These are phyloP conservation scores for Porites lobata DNA, from an alignment of 92 coral and sea anemone genomes.

Conservation along the genomic window DNA sequence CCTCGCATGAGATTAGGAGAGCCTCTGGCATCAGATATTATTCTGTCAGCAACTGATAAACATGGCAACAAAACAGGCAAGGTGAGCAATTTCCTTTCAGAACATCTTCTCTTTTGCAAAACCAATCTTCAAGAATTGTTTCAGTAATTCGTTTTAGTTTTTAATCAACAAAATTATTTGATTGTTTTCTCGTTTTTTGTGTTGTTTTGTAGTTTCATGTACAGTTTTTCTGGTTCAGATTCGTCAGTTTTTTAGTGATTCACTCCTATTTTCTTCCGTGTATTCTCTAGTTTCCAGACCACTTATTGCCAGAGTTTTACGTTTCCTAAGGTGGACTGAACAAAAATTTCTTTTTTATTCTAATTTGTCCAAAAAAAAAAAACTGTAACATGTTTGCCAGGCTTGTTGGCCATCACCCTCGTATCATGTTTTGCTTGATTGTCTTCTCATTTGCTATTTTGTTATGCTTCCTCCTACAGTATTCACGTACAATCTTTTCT, in stretches of 20 bases:
- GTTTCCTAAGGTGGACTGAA: not conserved
- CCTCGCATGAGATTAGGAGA: conserved; percentile 85
- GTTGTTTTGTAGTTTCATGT: not conserved
- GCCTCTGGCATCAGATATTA: conserved; percentile 72
- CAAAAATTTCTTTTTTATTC: no score
- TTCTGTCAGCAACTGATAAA: conserved; percentile 78
- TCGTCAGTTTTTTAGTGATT: not conserved
- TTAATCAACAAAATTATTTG: not conserved
- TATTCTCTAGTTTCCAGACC: conserved; percentile 3
- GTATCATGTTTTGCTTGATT: no score
- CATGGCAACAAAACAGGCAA: conserved; percentile 91
- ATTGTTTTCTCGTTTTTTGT: not conserved
- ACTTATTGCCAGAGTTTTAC: conserved; percentile 14
- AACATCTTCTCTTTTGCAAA: no score
- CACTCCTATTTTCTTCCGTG: not conserved
- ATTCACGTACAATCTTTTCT: no score
- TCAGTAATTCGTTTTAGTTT: no score
- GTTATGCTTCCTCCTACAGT: no score
- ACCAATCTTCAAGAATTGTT: no score
- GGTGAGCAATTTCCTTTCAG: conserved; percentile 41
- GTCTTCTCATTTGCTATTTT: no score
- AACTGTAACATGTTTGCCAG: no score
- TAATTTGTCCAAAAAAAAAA: no score
- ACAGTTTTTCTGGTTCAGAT: not conserved
- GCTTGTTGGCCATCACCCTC: no score